A percentile compares a stretch with the other conserved stretches of the same genome.
Conservation (phyloP, 2,113 vertebrate species). For the Eulemur macaco region DNA sequence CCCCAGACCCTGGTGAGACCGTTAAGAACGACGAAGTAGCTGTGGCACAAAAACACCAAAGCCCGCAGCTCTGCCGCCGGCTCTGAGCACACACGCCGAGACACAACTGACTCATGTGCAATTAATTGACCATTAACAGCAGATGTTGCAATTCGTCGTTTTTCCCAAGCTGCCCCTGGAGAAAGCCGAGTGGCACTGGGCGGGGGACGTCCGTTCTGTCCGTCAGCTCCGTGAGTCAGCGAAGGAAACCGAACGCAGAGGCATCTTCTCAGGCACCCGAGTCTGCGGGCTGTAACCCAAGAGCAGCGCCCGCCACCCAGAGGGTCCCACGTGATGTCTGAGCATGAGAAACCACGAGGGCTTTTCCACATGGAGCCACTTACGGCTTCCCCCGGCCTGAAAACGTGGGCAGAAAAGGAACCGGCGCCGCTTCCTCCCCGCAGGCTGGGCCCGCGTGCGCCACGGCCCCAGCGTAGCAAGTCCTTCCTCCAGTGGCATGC, state of each 20-base stretch:
- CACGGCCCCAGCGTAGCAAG: fast-evolving
- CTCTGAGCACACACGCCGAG: fast-evolving
- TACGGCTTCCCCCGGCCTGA: neutral
- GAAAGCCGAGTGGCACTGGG: neutral
- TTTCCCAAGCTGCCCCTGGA: neutral
- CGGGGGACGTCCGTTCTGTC: neutral
- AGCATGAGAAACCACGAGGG: neutral
- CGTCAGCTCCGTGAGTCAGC: neutral
- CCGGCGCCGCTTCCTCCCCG: neutral
- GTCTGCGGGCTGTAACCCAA: neutral
- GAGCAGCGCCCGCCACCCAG: fast-evolving
- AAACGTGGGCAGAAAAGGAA: neutral
- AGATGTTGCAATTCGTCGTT: neutral
- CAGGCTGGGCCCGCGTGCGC: fast-evolving
- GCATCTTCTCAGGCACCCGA: fast-evolving
- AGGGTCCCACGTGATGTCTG: neutral
- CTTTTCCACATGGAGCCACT: neutral
- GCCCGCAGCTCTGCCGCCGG: fast-evolving
- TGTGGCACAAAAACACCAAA: neutral
- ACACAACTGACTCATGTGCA: neutral
- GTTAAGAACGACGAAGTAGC: fast-evolving
- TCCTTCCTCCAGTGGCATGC: fast-evolving
- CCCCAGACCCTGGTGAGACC: neutral
- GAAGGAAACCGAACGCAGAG: neutral
- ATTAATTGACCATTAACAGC: fast-evolving